Base-by-base conservation (phyloP, 2,888 invertebrate species). In the Oxyscelio sp. region DNA sequence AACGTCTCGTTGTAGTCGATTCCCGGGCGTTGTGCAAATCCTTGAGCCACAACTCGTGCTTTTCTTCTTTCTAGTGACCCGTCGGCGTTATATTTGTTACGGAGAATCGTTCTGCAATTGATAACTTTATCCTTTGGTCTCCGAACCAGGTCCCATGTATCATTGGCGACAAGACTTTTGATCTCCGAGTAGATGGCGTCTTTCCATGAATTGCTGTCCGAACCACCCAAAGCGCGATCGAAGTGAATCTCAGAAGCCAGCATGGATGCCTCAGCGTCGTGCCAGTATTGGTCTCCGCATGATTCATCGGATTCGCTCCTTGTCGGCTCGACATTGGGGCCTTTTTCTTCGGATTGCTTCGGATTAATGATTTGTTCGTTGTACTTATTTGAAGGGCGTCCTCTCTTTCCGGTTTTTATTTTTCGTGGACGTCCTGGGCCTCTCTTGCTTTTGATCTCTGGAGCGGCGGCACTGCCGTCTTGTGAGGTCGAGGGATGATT, bases 1-100 rank as follows among this genome's bases (percentile, higher is more conserved):
- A 34, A 34, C 9, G 73, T 86, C 24, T 83, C 78, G 15, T 85
- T 24, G 22, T 75, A 86, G 45, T 86, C 70, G 19, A 85, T 56
- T 4, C 86, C 74, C 9, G 75, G 83, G 31, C 75, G 81, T 45
- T 87, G 80, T 9, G 74, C 38, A 24, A 82, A 87, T 0, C 77
- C 83, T 52, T 54, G 45, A 11, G 85, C 86, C 6, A 87, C 86
- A 2, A 86, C 22, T 56, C 85, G 40, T 5, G 85, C 83, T 50
- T 86, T 86, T n/a, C n/a, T n/a, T n/a, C n/a, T n/a, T n/a, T n/a
- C n/a, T n/a, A n/a, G n/a, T n/a, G n/a, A n/a, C n/a, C 77, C 83
- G 19, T 83, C 61, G 0, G 83, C 11, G 2, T 63, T 45, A 22
- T 79, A 79, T n/a, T 85, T 83, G 50, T 82, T 78, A 6, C 81